A percentile compares a stretch with the other conserved stretches of the same genome.
These are phyloP conservation scores for Colostygia pectinataria DNA, from an alignment of 2,888 invertebrate species.

Conservation along the genomic window DNA sequence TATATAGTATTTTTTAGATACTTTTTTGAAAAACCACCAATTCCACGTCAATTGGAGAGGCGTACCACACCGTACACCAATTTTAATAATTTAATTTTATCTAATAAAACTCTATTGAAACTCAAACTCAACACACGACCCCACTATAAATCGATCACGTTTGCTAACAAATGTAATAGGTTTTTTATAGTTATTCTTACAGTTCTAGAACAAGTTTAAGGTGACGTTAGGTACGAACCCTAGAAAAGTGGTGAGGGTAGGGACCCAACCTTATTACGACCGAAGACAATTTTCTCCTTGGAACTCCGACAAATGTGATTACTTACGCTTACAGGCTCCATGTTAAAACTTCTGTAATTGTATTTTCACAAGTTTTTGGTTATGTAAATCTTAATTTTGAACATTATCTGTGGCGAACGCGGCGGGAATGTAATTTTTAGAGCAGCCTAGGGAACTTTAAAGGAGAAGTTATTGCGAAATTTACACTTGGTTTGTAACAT, in stretches of 20 bases:
- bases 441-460: constrained; percentile 17
- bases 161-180: too few species aligned
- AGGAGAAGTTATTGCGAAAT: constrained; percentile 12
- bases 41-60: too few species aligned
- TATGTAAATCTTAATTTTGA: constrained; percentile 71
- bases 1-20: too few species aligned
- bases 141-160: too few species aligned
- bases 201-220: background rate
- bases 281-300: constrained; percentile 71
- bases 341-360: constrained; percentile 77
- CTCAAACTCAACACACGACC: too few species aligned
- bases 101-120: too few species aligned
- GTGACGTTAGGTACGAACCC: constrained; percentile 8
- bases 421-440: constrained; percentile 34
- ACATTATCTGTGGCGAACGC: constrained; percentile 47
- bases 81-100: too few species aligned
- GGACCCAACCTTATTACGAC: constrained; percentile 60
- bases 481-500: constrained; percentile 1
- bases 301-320: constrained; percentile 74
- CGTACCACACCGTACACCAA: too few species aligned
- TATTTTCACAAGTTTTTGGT: constrained; percentile 71
- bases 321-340: constrained; percentile 66
- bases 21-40: too few species aligned
- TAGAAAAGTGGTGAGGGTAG: constrained; percentile 41
- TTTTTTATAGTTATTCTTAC: too few species aligned